phyloP scores from a whole-genome alignment of 1,140 invertebrate genomes.

The Amphibalanus amphitrite region DNA sequence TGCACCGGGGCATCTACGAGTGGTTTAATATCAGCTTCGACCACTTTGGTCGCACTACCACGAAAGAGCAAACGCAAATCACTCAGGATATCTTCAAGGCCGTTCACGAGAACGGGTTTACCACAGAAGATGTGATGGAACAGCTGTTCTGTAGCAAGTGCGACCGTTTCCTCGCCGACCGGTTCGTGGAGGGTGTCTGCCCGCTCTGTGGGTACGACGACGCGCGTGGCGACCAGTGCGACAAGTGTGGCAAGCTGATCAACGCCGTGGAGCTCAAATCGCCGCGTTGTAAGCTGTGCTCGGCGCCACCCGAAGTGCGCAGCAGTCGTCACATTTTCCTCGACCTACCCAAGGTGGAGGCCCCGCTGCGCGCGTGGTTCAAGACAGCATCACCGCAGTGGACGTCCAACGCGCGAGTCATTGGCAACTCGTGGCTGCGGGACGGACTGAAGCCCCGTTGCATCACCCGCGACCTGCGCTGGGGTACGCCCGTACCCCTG shows the following conservation, averaged over 20 bases:
- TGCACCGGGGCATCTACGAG: slow-evolving; percentile 85
- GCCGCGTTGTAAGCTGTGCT: slow-evolving; percentile 85
- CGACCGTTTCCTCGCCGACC: slow-evolving; percentile 50
- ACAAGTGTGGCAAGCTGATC: slow-evolving; percentile 89
- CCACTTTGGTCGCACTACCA: slow-evolving; percentile 89
- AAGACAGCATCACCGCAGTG: slow-evolving; percentile 46
- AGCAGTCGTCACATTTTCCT: slow-evolving; percentile 82
- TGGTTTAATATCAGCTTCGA: slow-evolving; percentile 99
- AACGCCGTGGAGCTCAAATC: slow-evolving; percentile 81
- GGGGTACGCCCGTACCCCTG: slow-evolving; percentile 94
- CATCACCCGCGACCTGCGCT: slow-evolving; percentile 92
- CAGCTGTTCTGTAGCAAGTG: slow-evolving; percentile 84
- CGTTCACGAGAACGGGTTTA: slow-evolving; percentile 65
- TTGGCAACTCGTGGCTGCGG: slow-evolving; percentile 75
- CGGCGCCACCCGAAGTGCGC: slow-evolving; percentile 47
- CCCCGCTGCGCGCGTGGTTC: slow-evolving; percentile 54
- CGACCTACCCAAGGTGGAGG: slow-evolving; percentile 76
- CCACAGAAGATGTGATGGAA: slow-evolving; percentile 66
- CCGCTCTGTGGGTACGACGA: slow-evolving; percentile 82
- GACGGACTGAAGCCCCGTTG: slow-evolving; percentile 85
- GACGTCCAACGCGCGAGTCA: slow-evolving; percentile 76
- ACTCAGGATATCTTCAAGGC: slow-evolving; percentile 62
- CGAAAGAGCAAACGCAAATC: slow-evolving; percentile 69
- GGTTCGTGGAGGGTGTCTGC: slow-evolving; percentile 96
- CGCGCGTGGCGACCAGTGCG: slow-evolving; percentile 96